Evolutionary conservation across 2,888 invertebrate genomes (phyloP), one percentile per base, ranked within the genome.

Genomic region (Nymphalis urticae): DNA sequence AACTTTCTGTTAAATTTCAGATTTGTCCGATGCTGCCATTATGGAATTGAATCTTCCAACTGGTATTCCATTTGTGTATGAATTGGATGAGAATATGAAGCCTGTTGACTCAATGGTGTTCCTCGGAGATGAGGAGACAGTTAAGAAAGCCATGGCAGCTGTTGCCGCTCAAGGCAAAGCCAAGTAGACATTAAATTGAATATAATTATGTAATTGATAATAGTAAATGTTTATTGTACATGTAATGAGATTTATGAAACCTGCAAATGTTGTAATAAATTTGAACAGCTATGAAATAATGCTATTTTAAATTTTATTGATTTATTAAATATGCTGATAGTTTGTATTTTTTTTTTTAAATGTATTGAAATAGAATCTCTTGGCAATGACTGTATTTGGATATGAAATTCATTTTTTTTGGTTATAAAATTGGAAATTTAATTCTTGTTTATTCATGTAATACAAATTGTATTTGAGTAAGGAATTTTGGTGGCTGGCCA

Each of bases 81-180:
- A 96, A 78, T 90, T 96, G 75, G 95, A 96, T 82, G 95, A 94
- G 70, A 85, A 94, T 77, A 89, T 96, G 83, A 94, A 95, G 75
- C 95, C 96, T 0, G 93, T 95, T 0, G 95, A 95, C 53, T 95
- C 95, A 32, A 94, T 96, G 94, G 93, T 95, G 76, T 96, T 96
- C 88, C 93, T 97, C 62, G 96, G 96, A 0, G 98, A 96, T 79
- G 95, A 95, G 75, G 95, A 96, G 82, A 96, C 96, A 0, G 95
- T 97, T 0, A 94, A 94, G 77, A 95, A 95, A 76, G 96, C 96
- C 19, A 96, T 96, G 93, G 95, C 94, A 73, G 95, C 95, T 51
- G 96, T 96, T 0, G 96, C 96, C n/a, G 94, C 95, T 42, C 96
- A 96, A 86, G 96, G 96, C 78, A 95, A 96, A 87, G 95, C 95